Evolutionary conservation across 2,113 vertebrate genomes (phyloP).

Genomic region (Ovis canadensis): DNA sequence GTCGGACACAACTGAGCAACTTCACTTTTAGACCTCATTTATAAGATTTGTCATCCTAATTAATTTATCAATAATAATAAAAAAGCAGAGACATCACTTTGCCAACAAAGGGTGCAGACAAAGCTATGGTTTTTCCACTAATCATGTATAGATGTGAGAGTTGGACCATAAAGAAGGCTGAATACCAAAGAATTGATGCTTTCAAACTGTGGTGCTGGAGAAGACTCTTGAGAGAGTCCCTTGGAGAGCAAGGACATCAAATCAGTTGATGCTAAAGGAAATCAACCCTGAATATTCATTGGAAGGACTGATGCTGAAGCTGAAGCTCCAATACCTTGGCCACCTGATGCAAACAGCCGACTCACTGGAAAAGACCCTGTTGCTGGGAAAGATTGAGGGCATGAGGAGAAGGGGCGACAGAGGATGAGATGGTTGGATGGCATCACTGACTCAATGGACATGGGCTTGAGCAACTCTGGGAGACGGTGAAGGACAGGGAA

Average conservation of each 20-base stretch:
- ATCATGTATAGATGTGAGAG: background rate
- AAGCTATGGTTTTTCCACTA: background rate
- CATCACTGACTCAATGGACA: background rate
- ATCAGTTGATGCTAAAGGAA: background rate
- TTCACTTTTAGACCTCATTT: background rate
- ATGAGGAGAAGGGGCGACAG: background rate
- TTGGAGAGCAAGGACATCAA: background rate
- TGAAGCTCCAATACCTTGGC: background rate
- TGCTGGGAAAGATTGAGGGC: background rate
- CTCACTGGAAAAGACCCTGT: background rate
- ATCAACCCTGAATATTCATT: background rate
- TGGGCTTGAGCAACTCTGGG: background rate
- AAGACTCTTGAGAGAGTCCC: background rate
- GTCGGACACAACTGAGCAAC: too few relatives aligned
- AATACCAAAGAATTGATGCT: background rate
- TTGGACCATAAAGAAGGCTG: background rate
- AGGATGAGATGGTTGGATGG: background rate
- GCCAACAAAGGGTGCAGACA: background rate
- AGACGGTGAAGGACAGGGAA: background rate
- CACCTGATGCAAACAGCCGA: background rate
- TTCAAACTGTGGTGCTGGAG: background rate
- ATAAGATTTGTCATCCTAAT: background rate
- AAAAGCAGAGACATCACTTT: background rate
- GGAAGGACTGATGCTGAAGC: background rate
- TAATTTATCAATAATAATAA: background rate